Base-by-base conservation (phyloP, 2,113 vertebrate genomes). In the Ptilorrhoa leucosticta region DNA sequence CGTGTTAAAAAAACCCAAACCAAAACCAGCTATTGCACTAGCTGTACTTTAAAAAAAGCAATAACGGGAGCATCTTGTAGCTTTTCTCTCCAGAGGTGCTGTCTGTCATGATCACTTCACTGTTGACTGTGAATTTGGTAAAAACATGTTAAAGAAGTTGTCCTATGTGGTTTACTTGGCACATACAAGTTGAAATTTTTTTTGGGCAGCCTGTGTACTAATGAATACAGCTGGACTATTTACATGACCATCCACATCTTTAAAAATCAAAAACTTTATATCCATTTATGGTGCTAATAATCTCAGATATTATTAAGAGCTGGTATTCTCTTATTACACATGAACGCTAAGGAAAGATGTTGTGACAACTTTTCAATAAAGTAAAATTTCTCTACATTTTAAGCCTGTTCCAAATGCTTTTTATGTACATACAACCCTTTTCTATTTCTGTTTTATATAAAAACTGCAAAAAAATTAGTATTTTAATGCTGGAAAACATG, bases 201-300 rank as follows among this genome's bases (percentile, higher is more conserved):
- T 91, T 37, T 27, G 20, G 39, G 85, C 45, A 70, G 35, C n/a
- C 39, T 66, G 16, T 31, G 18, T 77, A 65, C 39, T 58, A 79
- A 70, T 8, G 50, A 76, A 65, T 80, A 54, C 39, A 86, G n/a
- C 23, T 63, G 57, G 57, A 50, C 40, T 84, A 35, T 31, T 87
- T 61, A 42, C 16, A 16, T 60, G 68, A 70, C 56, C 22, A 56
- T 47, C 22, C 11, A 12, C 10, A 50, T 48, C 26, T 69, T 92
- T 31, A 66, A 75, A 92, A 93, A 72, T 51, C 44, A 83, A 63
- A 94, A 90, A 10, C 9, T 18, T 30, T 35, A 4, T 69, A 64
- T 86, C 24, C 16, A 12, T 83, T 88, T 95, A 66, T 93, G 96
- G 94, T 97, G 96, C 96, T 97, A 92, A 76, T 69, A 54, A 42